Evolutionary conservation across 2,113 vertebrate genomes (phyloP).

Genomic region (Chloebia gouldiae): DNA sequence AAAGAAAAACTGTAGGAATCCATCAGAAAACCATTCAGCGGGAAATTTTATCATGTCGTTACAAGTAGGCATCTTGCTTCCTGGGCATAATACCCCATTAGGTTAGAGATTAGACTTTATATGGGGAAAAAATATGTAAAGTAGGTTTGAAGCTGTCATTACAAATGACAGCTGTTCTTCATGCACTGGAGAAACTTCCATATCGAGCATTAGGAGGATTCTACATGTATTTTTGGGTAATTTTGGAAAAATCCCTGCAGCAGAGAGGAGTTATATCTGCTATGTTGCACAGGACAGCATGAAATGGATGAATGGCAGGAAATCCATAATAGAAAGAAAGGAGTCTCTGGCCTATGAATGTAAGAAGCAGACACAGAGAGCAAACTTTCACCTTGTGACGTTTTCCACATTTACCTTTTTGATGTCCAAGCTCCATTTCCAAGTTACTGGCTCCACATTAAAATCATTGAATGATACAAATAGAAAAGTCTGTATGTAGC

Average conservation of each 20-base stretch:
- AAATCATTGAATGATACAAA: background rate
- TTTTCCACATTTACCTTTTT: background rate
- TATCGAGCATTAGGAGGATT: background rate
- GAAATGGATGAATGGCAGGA: background rate
- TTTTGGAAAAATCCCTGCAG: background rate
- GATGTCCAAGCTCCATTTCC: background rate
- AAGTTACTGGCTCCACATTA: background rate
- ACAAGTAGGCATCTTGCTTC: background rate
- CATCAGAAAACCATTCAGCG: background rate
- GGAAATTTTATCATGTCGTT: background rate
- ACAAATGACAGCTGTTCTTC: background rate
- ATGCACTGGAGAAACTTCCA: accelerated
- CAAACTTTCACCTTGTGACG: background rate
- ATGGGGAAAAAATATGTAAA: background rate
- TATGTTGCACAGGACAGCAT: background rate
- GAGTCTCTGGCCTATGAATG: background rate
- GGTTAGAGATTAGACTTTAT: background rate
- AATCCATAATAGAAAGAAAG: background rate
- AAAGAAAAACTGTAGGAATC: background rate
- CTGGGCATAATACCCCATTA: background rate
- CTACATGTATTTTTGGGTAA: background rate
- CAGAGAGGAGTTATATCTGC: background rate
- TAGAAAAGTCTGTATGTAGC: background rate
- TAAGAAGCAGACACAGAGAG: background rate
- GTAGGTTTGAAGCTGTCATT: background rate